phyloP scores from a whole-genome alignment of 92 coral and sea anemone genomes.

The Phymanthus crucifer region DNA sequence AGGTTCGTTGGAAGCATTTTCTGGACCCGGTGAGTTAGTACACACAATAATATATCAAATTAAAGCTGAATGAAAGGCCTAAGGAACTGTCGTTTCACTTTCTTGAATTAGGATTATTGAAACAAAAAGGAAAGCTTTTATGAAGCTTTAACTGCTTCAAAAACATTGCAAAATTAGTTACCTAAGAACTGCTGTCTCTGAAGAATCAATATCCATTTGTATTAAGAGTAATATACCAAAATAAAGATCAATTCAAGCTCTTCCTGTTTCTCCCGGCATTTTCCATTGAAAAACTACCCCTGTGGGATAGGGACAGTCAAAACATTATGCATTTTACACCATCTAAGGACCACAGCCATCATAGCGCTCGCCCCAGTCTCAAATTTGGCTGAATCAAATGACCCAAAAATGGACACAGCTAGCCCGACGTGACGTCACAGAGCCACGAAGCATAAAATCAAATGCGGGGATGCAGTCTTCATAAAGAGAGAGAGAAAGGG shows the following conservation, averaged over 20 bases:
- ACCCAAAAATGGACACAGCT: background rate
- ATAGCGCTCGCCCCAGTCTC: slow-evolving; percentile 15
- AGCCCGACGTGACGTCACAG: slow-evolving; percentile 14
- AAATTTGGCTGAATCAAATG: background rate
- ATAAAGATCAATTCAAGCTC: background rate
- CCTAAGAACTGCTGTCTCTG: slow-evolving; percentile 2
- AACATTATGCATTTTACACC: background rate
- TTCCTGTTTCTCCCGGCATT: slow-evolving; percentile 9
- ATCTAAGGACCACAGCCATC: background rate
- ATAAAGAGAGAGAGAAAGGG: background rate
- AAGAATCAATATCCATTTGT: background rate
- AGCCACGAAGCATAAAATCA: background rate
- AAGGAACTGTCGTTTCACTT: slow-evolving; percentile 8
- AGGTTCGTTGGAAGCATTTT: background rate
- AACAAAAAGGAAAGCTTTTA: background rate
- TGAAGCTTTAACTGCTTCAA: background rate
- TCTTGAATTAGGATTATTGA: background rate
- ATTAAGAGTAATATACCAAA: slow-evolving; percentile 1
- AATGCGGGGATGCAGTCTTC: background rate
- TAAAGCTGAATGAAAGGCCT: background rate
- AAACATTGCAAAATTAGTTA: background rate
- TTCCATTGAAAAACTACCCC: background rate
- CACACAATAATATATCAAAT: background rate
- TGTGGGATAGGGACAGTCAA: background rate
- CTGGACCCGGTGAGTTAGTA: background rate